These are phyloP conservation scores for Potorous gilbertii DNA, from an alignment of 2,797 vertebrate genomes.

Conservation along the genomic window DNA sequence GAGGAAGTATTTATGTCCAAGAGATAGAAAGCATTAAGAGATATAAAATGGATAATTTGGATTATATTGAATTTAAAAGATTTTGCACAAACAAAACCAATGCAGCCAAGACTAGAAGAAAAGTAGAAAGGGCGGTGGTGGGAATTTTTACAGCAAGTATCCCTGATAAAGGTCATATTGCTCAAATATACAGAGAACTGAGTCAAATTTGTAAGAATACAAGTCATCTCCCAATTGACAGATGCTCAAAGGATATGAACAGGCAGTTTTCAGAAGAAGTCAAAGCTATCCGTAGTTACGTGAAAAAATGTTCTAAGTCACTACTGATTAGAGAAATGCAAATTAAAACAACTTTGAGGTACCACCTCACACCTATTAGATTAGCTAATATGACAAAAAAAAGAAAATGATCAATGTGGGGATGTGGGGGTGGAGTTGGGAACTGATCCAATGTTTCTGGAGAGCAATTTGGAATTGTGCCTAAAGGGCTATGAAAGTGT, in stretches of 20 bases:
- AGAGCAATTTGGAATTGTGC: background rate
- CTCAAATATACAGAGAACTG: background rate
- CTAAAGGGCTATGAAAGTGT: background rate
- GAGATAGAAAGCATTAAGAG: background rate
- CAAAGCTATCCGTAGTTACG: background rate
- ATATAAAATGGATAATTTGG: background rate
- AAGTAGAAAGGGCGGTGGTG: background rate
- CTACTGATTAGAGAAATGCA: background rate
- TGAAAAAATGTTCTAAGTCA: background rate
- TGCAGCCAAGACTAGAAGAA: background rate
- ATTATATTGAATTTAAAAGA: constrained; percentile 24
- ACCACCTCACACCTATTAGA: background rate
- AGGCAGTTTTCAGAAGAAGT: background rate
- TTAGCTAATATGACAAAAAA: background rate
- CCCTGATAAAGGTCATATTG: background rate
- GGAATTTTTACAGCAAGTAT: background rate
- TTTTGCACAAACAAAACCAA: background rate
- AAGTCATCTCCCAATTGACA: background rate
- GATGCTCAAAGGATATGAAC: background rate
- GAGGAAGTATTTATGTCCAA: too few relatives aligned
- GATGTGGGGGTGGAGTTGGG: background rate
- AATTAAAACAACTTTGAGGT: background rate
- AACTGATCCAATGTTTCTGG: background rate
- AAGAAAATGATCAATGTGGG: background rate
- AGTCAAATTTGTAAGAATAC: background rate